A percentile compares a stretch with the other conserved stretches of the same genome.
These are phyloP conservation scores for Resseliella maxima DNA, from an alignment of 2,888 invertebrate species.

Conservation along the genomic window DNA sequence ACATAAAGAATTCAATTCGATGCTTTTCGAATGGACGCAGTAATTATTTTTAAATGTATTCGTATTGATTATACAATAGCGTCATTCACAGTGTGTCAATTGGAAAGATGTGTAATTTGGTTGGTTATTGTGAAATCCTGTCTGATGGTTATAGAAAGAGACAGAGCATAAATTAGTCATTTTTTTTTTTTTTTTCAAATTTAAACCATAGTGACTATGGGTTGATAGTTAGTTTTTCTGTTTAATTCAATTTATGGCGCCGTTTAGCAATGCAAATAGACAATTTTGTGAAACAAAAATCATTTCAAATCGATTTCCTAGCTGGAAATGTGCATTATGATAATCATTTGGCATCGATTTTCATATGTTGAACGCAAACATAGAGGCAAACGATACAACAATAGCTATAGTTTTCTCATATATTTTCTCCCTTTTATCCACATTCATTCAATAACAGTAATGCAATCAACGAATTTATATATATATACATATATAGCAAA, in stretches of 20 bases:
- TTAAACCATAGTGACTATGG: too few relatives aligned
- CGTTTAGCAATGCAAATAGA: not conserved
- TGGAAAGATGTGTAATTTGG: too few relatives aligned
- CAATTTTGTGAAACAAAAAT: not conserved
- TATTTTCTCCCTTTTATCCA: too few relatives aligned
- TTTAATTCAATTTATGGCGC: not conserved
- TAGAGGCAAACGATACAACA: too few relatives aligned
- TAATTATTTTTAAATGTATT: constrained; percentile 28
- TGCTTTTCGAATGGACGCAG: not conserved
- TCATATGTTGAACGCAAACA: not conserved
- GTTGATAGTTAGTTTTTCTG: not conserved
- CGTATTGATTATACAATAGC: not conserved
- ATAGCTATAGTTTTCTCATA: not conserved
- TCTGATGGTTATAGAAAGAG: too few relatives aligned
- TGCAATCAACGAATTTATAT: not conserved
- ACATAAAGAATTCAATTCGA: not conserved
- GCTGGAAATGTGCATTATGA: not conserved
- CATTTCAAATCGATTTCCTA: not conserved
- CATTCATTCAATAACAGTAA: not conserved
- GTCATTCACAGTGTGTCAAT: not conserved
- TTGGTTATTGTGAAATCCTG: too few relatives aligned
- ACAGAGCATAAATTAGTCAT: too few relatives aligned
- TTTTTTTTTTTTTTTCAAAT: too few relatives aligned
- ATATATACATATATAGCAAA: not conserved
- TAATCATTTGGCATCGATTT: not conserved